Conservation (phyloP, 2,797 vertebrate species). For the Acanthurus lineatus region DNA sequence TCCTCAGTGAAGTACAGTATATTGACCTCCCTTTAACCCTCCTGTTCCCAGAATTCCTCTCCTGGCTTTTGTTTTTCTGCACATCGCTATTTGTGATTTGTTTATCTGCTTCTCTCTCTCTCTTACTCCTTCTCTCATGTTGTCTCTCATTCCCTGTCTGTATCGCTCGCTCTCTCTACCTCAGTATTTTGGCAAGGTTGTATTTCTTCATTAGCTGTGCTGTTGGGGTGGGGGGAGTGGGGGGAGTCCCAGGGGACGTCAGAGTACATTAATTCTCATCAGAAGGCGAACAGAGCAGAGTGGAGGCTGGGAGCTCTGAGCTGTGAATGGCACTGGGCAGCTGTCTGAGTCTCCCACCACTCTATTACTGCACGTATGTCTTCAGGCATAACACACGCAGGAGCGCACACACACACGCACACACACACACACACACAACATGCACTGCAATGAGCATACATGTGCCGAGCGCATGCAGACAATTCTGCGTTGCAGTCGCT, state of each 20-base stretch:
- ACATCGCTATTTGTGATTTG: constrained; percentile 33
- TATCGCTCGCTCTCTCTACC: constrained; percentile 66
- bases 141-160: constrained; percentile 68
- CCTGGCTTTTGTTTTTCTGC: constrained; percentile 15
- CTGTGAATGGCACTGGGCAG: constrained; percentile 94
- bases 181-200: constrained; percentile 85
- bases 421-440: constrained; percentile 40
- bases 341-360: constrained; percentile 90
- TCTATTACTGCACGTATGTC: constrained; percentile 89
- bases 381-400: constrained; percentile 85
- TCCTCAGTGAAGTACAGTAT: constrained; percentile 13
- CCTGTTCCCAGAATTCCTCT: constrained; percentile 11
- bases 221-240: constrained; percentile 66
- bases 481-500: not conserved
- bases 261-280: constrained; percentile 96
- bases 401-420: constrained; percentile 51
- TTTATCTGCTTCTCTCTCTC: constrained; percentile 42
- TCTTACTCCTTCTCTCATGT: constrained; percentile 50
- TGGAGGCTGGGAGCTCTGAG: constrained; percentile 88
- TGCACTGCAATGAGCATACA: constrained; percentile 54
- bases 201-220: constrained; percentile 92
- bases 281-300: constrained; percentile 86
- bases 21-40: constrained; percentile 52
- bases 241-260: constrained; percentile 90
- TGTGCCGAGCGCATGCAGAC: constrained; percentile 9